Base-by-base conservation (phyloP, 2,888 invertebrate genomes). In the Kuschelorhynchus macadamiae region DNA sequence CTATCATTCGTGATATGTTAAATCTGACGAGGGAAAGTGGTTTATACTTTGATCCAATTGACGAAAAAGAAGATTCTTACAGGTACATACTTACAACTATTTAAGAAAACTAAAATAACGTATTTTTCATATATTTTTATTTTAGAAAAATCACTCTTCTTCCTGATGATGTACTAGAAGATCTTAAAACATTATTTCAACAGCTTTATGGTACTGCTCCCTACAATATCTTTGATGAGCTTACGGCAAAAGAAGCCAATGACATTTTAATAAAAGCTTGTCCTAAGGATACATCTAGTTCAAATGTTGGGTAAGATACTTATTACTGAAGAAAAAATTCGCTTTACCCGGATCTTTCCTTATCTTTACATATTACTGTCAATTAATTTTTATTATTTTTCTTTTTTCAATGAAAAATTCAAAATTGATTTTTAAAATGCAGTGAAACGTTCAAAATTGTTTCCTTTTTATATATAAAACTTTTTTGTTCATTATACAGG, bases 181-280 rank as follows among this genome's bases (percentile, higher is more conserved):
- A 92, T 50, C 87, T 89, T 1, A 91, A 89, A 80, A 77, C 82
- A 7, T 86, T 88, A 59, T 85, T 95, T 47, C 90, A 90, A 80
- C 81, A 84, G 7, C 86, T 93, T 73, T 93, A 91, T 82, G 60
- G 71, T 4, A 32, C 17, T 4, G 44, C 59, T 12, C 77, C 81
- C 0, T 77, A 78, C 41, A 85, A 85, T 77, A 84, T 88, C 16
- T 84, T 92, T 75, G 91, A 90, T 75, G 94, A 95, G 81, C 85
- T 96, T 50, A 90, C 85, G 69, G 84, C 88, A 21, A 88, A 88
- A 72, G 93, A 94, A 85, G 95, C 95, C 0, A 93, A 94, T 82
- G 92, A 92, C 74, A 91, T 95, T 72, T 85, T 95, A 70, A 88
- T 94, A 2, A 88, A 91, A 75, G 91, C 93, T 18, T 91, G 92